phyloP scores from a whole-genome alignment of 1,140 invertebrate species.

The Papilio polytes region DNA sequence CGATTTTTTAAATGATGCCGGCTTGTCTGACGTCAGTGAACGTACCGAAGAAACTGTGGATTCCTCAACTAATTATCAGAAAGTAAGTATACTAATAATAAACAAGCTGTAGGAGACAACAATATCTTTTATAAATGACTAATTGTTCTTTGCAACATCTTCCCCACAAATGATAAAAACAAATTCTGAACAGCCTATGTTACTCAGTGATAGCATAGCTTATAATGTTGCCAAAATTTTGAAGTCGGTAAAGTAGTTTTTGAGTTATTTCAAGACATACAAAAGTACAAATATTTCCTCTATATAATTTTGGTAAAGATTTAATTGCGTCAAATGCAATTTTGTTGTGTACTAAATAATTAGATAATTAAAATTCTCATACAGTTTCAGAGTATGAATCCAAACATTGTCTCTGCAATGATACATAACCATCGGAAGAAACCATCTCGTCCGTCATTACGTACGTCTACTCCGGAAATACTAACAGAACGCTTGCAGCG shows the following conservation, averaged over 20 bases:
- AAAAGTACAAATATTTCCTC: too few species aligned
- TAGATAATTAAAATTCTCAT: slow-evolving; percentile 15
- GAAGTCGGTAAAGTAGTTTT: too few species aligned
- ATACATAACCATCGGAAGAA: slow-evolving; percentile 71
- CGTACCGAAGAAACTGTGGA: slow-evolving; percentile 72
- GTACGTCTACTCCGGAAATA: slow-evolving; percentile 61
- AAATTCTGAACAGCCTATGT: too few species aligned
- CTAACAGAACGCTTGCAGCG: slow-evolving; percentile 66
- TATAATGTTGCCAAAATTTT: too few species aligned
- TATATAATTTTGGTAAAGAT: too few species aligned
- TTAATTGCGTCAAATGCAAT: too few species aligned
- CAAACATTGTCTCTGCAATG: slow-evolving; percentile 71
- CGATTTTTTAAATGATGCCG: slow-evolving; percentile 70
- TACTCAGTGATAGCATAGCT: too few species aligned
- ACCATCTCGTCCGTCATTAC: slow-evolving; percentile 61
- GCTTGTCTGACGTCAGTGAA: slow-evolving; percentile 75
- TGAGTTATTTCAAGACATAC: too few species aligned
- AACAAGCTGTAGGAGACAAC: not conserved
- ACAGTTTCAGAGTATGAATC: slow-evolving; percentile 70
- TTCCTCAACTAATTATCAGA: slow-evolving; percentile 61
- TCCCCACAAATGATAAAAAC: too few species aligned
- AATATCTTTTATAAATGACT: too few species aligned
- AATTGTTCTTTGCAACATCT: too few species aligned
- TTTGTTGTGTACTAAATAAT: not conserved
- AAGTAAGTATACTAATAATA: slow-evolving; percentile 54